Base-by-base conservation (phyloP, 2,797 vertebrate genomes). In the Phaenicophaeus curvirostris region DNA sequence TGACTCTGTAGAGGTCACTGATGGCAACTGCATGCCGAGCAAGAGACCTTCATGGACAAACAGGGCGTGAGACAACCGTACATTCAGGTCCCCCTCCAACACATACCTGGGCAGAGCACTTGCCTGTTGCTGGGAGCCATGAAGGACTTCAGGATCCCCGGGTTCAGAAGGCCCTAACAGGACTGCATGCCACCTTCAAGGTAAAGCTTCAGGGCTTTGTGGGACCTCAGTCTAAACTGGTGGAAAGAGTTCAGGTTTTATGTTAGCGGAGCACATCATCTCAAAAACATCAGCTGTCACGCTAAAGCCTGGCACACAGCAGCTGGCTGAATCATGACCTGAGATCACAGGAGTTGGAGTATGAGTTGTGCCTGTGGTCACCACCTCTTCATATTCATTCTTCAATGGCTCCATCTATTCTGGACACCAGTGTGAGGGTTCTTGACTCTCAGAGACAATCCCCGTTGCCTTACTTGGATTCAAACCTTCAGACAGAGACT, bases 271-370 rank as follows among this genome's bases (percentile, higher is more conserved):
- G 50, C 27, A 46, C 65, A 44, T 21, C 2, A 4, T 30, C 62
- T 62, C 44, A 27, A 53, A 85, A 33, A 44, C 0, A 0, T 8
- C 5, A 65, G 50, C 35, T 18, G 17, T 24, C 41, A 48, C 5
- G 6, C 50, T 27, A 8, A 37, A 79, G n/a, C 18, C 59, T 55
- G 71, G 46, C 57, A n/a, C 2, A 5, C 41, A 61, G 78, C 65
- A 12, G 41, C 35, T 17, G 30, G 24, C 17, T 55, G 58, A 80
- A 72, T 39, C 35, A 9, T 5, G 12, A 37, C 48, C 41, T 12
- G 58, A 37, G 42, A 39, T 17, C 41, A 11, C 28, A 17, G 31
- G n/a, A 51, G 31, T 42, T n/a, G 48, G 31, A 81, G 63, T 58
- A 73, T 5, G 9, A 61, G 23, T 7, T 17, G 23, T 23, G 30